A percentile compares a stretch with the other conserved stretches of the same genome.
These are phyloP conservation scores for Dascillus cervinus DNA, from an alignment of 2,888 invertebrate genomes.

Conservation along the genomic window DNA sequence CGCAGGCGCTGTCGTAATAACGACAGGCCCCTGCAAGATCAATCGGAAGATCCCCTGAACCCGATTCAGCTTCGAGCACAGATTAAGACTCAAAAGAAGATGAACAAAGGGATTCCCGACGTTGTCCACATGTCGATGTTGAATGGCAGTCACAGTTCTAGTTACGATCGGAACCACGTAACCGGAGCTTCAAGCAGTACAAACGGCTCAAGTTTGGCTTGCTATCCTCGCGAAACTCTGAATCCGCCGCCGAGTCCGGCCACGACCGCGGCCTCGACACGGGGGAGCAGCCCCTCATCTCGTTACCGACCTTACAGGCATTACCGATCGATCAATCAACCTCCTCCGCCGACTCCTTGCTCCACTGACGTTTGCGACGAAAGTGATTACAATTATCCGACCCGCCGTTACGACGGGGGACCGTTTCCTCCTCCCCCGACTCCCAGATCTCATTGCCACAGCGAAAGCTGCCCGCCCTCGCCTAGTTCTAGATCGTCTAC, in stretches of 20 bases:
- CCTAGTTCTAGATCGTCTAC: constrained; percentile 68
- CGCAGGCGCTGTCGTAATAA: constrained; percentile 22
- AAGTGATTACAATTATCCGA: constrained; percentile 67
- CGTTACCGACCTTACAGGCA: constrained; percentile 69
- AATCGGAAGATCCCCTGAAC: constrained; percentile 58
- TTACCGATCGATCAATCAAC: constrained; percentile 62
- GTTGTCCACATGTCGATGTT: constrained; percentile 58
- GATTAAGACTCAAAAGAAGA: constrained; percentile 31
- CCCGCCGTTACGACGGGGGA: constrained; percentile 40
- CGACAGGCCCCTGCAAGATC: constrained; percentile 45
- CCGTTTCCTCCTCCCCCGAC: constrained; percentile 72
- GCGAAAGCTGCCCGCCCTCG: constrained; percentile 60
- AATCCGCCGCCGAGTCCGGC: constrained; percentile 91
- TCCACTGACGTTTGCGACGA: constrained; percentile 92
- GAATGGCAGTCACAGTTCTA: constrained; percentile 55
- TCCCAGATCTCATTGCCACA: constrained; percentile 66
- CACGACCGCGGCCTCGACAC: constrained; percentile 56
- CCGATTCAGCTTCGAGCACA: constrained; percentile 41
- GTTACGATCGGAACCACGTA: constrained; percentile 59
- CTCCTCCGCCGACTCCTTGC: constrained; percentile 91
- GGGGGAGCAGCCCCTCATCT: constrained; percentile 49
- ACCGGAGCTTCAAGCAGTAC: constrained; percentile 61
- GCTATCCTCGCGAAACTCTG: constrained; percentile 76
- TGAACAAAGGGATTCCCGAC: constrained; percentile 41
- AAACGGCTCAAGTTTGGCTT: constrained; percentile 47